Evolutionary conservation across 2,888 invertebrate genomes (phyloP), one percentile per base, ranked within the genome.

Genomic region (Anarsia innoxiella): DNA sequence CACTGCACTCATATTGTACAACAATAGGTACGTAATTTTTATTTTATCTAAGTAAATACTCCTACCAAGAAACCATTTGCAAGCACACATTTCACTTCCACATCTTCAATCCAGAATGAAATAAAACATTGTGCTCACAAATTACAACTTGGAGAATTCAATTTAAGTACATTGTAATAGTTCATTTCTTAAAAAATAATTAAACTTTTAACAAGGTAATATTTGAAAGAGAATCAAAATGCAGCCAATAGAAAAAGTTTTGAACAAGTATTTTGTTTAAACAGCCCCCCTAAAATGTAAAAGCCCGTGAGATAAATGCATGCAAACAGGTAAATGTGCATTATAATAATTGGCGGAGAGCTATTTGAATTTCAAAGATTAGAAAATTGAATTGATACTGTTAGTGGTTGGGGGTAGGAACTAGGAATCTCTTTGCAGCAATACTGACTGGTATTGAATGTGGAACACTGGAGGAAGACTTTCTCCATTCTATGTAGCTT

Each of bases 251-350:
- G 69, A 70, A 68, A 68, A 66, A 64, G 54, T 56, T 56, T 46
- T 53, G 68, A n/a, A n/a, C n/a, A n/a, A n/a, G 66, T 66, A 60
- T 64, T 48, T 59, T 58, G 62, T 59, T 56, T 66, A 56, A 62
- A 70, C n/a, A 70, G 67, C 70, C 62, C 66, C 55, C 67, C 65
- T 69, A 66, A n/a, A 66, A 69, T 66, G 61, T 76, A 58, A 62
- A 75, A 77, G 75, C 75, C 59, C 48, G 69, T 71, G 66, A 68
- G 61, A 68, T 67, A 70, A 73, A 76, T 77, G 75, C 74, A 73
- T 71, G 67, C 74, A 70, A 68, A 75, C 68, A 69, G 71, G 61
- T 70, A 67, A 74, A 75, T 58, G 79, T 80, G 79, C 76, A 62
- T 54, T 66, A 68, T 60, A 40, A 71, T 67, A 71, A 70, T 60